Conservation (phyloP, 1,140 invertebrate genomes). For the Vanessa tameamea region DNA sequence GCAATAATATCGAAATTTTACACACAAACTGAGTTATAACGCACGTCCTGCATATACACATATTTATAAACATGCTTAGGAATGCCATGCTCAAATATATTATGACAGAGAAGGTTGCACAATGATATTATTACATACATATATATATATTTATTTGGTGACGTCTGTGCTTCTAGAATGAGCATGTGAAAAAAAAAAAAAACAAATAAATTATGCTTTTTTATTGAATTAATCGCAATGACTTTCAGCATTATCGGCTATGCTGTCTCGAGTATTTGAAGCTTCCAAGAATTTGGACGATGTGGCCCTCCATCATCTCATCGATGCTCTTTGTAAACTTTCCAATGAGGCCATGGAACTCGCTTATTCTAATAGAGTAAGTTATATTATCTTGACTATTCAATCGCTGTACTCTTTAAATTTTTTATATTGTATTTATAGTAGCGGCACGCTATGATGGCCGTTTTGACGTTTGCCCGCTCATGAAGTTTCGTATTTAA, state of each 20-base stretch:
- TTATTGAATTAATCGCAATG: neutral
- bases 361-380: conserved; percentile 95
- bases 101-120: neutral
- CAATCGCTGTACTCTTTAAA: too few relatives aligned
- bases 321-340: conserved; percentile 97
- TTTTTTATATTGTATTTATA: too few relatives aligned
- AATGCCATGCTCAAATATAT: neutral
- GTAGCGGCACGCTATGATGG: too few relatives aligned
- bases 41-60: neutral
- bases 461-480: too few relatives aligned
- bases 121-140: neutral
- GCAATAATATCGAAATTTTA: neutral
- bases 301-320: conserved; percentile 96
- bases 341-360: conserved; percentile 98
- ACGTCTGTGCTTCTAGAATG: conserved; percentile 21
- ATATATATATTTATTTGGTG: conserved; percentile 8
- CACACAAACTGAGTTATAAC: neutral
- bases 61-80: neutral
- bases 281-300: conserved; percentile 96
- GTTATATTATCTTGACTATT: conserved; percentile 25
- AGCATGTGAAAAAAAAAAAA: conserved; percentile 7
- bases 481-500: too few relatives aligned
- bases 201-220: neutral
- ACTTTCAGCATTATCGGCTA: conserved; percentile 89
- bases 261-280: conserved; percentile 96